Percentiles rank a stretch among this genome's conserved stretches.
These are phyloP conservation scores for Sebastes itinus DNA, from an alignment of 2,797 vertebrate genomes.

Conservation along the genomic window DNA sequence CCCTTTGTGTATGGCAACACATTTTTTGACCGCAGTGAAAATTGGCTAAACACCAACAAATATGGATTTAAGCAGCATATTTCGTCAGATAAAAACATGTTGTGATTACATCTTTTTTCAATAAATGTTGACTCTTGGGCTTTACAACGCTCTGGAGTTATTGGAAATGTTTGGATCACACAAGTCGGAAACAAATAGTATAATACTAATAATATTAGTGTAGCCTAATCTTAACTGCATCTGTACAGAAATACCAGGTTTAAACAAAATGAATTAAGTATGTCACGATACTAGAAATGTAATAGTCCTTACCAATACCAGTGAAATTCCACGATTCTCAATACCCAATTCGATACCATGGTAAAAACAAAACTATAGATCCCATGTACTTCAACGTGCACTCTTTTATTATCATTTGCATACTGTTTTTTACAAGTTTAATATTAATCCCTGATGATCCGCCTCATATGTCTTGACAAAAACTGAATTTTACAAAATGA, in stretches of 20 bases:
- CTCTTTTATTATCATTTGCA: no score
- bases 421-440: no score
- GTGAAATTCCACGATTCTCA: no score
- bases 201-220: not conserved
- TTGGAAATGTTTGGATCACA: not conserved
- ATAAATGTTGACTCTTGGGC: not conserved
- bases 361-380: no score
- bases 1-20: not conserved
- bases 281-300: no score
- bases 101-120: not conserved
- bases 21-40: not conserved
- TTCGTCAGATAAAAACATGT: not conserved
- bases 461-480: no score
- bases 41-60: not conserved
- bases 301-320: no score
- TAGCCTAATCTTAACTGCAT: not conserved
- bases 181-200: not conserved
- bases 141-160: no score
- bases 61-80: not conserved
- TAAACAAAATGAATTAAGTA: not conserved
- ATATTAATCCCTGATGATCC: no score
- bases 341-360: no score
- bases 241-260: not conserved
- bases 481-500: no score
- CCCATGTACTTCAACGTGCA: no score